Base-by-base conservation (phyloP, 2,888 invertebrate genomes). In the Punctoribates punctum region DNA sequence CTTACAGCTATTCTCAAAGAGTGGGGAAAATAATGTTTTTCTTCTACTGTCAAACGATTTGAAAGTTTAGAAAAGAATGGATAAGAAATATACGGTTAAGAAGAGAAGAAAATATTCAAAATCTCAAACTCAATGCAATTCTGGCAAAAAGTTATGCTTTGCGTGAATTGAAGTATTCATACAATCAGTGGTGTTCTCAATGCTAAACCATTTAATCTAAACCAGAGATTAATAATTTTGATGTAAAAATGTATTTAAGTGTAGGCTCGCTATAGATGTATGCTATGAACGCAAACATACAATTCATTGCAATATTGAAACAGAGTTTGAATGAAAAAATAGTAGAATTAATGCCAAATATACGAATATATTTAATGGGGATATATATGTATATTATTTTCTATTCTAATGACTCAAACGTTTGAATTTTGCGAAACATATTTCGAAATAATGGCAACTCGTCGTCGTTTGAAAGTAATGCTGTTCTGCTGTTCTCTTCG, bases 161-260 rank as follows among this genome's bases (percentile, higher is more conserved):
- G 60, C 60, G 60, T 60, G 60, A 60, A 57, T 15, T 48, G 4
- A 48, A 54, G 54, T 54, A 54, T 60, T 25, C 60, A 60, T 29
- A 60, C 60, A 60, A 60, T 60, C 17, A 48, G 48, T 48, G 60
- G 11, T 60, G 27, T 25, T 23, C 27, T 60, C 60, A 60, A 60
- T 60, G 60, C 27, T 60, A 60, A 60, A 60, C 1, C 60, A 60
- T 60, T 60, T 60, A 60, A 60, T 60, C 60, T 60, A 27, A 60
- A 60, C 25, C 13, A 60, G 23, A 25, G 60, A 60, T 60, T 60
- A 60, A 25, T 23, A 23, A 57, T 57, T 20, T 57, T 23, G 20
- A 9, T 25, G 2, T 1, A 13, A 27, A 11, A 60, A 29, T 23
- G 6, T n/a, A n/a, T n/a, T 5, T 8, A 60, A 27, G 27, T 60